Percentiles rank a stretch among this genome's conserved stretches.
Evolutionary conservation across 2,113 vertebrate species (phyloP).

Genomic region (Oreochromis spilurus): DNA sequence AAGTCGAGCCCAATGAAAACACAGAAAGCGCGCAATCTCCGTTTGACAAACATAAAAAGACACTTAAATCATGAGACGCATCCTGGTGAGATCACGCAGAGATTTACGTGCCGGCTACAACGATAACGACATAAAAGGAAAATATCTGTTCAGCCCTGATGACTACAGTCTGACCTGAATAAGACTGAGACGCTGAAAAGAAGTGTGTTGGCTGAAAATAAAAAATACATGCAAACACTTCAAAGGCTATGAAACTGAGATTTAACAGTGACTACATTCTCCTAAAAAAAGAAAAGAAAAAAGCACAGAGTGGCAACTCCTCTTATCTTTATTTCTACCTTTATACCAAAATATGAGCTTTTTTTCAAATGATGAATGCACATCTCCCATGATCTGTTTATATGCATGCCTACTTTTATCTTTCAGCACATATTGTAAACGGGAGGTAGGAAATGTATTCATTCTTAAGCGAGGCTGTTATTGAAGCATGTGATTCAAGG

Average conservation of each 20-base stretch:
- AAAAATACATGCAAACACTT: not conserved
- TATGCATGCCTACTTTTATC: not conserved
- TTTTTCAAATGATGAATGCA: not conserved
- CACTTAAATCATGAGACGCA: not conserved
- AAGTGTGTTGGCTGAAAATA: not conserved
- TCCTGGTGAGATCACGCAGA: not conserved
- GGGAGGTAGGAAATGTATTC: not conserved
- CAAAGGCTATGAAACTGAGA: not conserved
- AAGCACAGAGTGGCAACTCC: not conserved
- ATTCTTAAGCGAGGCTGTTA: not conserved
- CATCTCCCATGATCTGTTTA: not conserved
- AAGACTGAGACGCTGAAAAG: not conserved
- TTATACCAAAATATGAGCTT: not conserved
- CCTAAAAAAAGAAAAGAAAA: not conserved
- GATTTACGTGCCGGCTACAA: not conserved
- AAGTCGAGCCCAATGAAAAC: not conserved
- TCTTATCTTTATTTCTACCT: not conserved
- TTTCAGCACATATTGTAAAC: not conserved
- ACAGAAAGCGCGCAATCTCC: not conserved
- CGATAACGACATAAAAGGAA: not conserved
- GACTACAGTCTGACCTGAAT: conserved; percentile 3
- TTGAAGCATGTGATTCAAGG: not conserved
- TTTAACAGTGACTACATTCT: not conserved
- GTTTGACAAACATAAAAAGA: not conserved
- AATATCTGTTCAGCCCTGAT: not conserved